Base-by-base conservation (phyloP, 1,140 invertebrate genomes). In the Ceratosolen fusciceps region DNA sequence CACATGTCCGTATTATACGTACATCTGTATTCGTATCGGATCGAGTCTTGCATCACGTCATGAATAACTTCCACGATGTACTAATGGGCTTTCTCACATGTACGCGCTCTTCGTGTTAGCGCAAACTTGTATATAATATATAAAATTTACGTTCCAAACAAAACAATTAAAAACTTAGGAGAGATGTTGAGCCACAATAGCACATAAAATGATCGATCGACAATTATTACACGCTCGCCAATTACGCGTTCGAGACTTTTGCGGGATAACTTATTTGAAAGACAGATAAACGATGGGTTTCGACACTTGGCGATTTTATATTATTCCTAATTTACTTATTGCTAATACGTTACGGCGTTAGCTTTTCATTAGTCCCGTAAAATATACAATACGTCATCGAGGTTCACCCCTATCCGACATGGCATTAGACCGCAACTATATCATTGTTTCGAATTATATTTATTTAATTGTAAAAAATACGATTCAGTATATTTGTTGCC, bases 131-230 rank as follows among this genome's bases (percentile, higher is more conserved):
- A 29, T 24, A 31, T 52, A 52, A 21, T 52, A 52, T 21, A 2
- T 65, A 16, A 77, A 52, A 77, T 70, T 70, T 77, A 77, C 65
- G 14, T 16, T 19, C 47, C 74, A 60, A 37, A 49, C 74, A 47
- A 62, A 47, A 76, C 65, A 77, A 77, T 77, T 77, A 77, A 77
- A 77, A 70, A 49, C 68, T 68, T 62, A 52, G 29, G 34, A 31
- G 39, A 62, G 16, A 2, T 8, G 29, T 0, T 9, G 29, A 24
- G 1, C 1, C 14, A 19, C 4, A 19, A 26, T 52, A 16, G 37
- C 26, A 43, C 16, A 52, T 39, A n/a, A 26, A 37, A 8, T 77
- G 58, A 78, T 78, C 77, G 77, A 78, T 72, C 56, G 26, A 26
- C 29, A 37, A 43, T 65, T 49, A 78, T 78, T 78, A 78, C 39